Conservation (phyloP, 2,113 vertebrate species). For the Coregonus clupeaformis region DNA sequence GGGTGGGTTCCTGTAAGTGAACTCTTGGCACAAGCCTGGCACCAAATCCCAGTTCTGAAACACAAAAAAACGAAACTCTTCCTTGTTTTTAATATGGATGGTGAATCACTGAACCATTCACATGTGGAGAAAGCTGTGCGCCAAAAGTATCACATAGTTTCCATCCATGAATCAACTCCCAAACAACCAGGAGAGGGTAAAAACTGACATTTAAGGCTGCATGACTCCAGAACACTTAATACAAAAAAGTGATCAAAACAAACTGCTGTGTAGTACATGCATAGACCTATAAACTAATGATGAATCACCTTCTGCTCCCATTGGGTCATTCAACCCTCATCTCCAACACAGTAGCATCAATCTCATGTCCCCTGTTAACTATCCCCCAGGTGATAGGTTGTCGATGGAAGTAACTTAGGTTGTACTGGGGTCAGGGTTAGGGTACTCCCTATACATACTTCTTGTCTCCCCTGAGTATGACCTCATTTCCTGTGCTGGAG, state of each 20-base stretch:
- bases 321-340: too few relatives aligned
- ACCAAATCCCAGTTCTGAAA: conserved; percentile 19
- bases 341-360: too few relatives aligned
- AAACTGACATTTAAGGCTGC: conserved; percentile 10
- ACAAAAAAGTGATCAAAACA: not conserved
- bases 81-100: conserved; percentile 31
- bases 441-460: conserved; percentile 13
- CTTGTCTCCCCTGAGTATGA: conserved; percentile 33
- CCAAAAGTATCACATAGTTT: conserved; percentile 34
- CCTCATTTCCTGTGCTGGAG: conserved; percentile 31
- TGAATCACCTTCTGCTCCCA: too few relatives aligned
- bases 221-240: not conserved
- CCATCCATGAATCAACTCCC: conserved; percentile 36
- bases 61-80: conserved; percentile 19
- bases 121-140: conserved; percentile 25
- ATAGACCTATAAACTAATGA: too few relatives aligned
- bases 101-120: conserved; percentile 31
- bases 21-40: not conserved
- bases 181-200: conserved; percentile 19
- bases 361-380: too few relatives aligned
- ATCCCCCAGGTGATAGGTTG: too few relatives aligned
- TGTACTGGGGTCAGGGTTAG: conserved; percentile 2
- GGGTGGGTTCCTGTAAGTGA: conserved; percentile 33
- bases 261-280: too few relatives aligned
- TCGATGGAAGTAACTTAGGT: too few relatives aligned